These are phyloP conservation scores for Nixonia krombeini DNA, from an alignment of 1,140 invertebrate genomes.

Conservation along the genomic window DNA sequence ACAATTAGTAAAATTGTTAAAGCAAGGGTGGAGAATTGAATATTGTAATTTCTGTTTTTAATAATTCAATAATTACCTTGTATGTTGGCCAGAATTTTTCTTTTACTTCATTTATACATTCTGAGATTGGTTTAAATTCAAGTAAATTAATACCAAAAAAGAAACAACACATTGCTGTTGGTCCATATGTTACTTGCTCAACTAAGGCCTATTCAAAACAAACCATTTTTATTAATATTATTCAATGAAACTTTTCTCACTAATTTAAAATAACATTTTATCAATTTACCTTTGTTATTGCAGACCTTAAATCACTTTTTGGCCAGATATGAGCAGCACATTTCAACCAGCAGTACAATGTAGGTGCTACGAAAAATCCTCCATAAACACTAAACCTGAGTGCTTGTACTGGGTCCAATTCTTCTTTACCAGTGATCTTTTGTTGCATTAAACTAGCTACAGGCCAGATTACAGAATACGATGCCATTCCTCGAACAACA, in stretches of 20 bases:
- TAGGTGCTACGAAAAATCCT: slow-evolving; percentile 79
- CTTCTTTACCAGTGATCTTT: slow-evolving; percentile 72
- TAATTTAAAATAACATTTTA: no score
- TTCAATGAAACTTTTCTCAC: neutral
- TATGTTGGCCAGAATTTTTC: slow-evolving; percentile 86
- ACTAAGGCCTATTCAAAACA: slow-evolving; percentile 82
- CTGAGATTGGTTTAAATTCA: slow-evolving; percentile 79
- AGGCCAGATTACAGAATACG: slow-evolving; percentile 82
- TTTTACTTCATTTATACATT: slow-evolving; percentile 80
- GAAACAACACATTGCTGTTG: slow-evolving; percentile 84
- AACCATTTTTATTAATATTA: slow-evolving; percentile 3
- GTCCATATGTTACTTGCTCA: slow-evolving; percentile 87
- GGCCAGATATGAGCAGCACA: slow-evolving; percentile 78
- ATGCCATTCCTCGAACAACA: slow-evolving; percentile 78
- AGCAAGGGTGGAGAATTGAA: no score
- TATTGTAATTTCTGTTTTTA: no score
- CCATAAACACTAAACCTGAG: slow-evolving; percentile 80
- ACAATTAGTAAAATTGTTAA: no score
- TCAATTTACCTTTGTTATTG: slow-evolving; percentile 78
- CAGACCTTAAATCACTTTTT: slow-evolving; percentile 75
- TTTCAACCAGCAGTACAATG: slow-evolving; percentile 79
- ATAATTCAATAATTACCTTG: slow-evolving; percentile 73
- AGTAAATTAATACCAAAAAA: slow-evolving; percentile 86
- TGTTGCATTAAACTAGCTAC: slow-evolving; percentile 75
- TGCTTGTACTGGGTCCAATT: slow-evolving; percentile 74